Evolutionary conservation across 2,113 vertebrate species (phyloP).

Genomic region (Gambusia holbrooki): DNA sequence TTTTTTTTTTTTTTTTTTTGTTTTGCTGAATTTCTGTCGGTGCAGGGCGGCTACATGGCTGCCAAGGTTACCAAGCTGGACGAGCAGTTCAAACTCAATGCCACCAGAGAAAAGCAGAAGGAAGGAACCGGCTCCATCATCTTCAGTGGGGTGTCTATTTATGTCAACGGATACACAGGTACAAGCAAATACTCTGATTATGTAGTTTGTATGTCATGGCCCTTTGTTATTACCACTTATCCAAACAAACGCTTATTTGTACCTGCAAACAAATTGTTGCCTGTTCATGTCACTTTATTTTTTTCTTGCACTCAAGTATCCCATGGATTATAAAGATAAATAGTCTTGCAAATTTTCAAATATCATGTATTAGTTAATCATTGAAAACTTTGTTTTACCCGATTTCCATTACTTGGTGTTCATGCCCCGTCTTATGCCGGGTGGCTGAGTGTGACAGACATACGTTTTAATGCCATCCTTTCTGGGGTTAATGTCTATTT

Average conservation of each 20-base stretch:
- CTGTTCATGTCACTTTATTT: not conserved
- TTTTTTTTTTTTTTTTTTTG: not conserved
- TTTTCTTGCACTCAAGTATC: no score
- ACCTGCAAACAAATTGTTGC: not conserved
- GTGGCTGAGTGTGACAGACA: no score
- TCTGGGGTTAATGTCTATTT: no score
- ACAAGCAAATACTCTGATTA: slow-evolving; percentile 4
- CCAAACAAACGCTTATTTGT: not conserved
- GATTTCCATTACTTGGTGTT: no score
- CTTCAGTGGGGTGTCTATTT: slow-evolving; percentile 93
- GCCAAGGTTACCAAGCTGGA: slow-evolving; percentile 95
- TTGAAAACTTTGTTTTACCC: no score
- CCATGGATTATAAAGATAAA: no score
- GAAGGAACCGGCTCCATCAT: slow-evolving; percentile 86
- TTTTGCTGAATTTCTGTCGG: not conserved
- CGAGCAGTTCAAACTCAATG: slow-evolving; percentile 90
- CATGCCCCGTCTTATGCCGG: no score
- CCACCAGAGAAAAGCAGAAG: slow-evolving; percentile 85
- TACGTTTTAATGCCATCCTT: no score
- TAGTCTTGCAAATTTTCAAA: no score
- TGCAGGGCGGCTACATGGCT: slow-evolving; percentile 94
- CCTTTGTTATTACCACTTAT: not conserved
- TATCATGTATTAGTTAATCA: no score
- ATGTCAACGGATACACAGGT: slow-evolving; percentile 98
- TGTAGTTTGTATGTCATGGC: not conserved